Evolutionary conservation across 1,140 invertebrate genomes (phyloP), one percentile per base, ranked within the genome.

Genomic region (Drosophila micromelanica): DNA sequence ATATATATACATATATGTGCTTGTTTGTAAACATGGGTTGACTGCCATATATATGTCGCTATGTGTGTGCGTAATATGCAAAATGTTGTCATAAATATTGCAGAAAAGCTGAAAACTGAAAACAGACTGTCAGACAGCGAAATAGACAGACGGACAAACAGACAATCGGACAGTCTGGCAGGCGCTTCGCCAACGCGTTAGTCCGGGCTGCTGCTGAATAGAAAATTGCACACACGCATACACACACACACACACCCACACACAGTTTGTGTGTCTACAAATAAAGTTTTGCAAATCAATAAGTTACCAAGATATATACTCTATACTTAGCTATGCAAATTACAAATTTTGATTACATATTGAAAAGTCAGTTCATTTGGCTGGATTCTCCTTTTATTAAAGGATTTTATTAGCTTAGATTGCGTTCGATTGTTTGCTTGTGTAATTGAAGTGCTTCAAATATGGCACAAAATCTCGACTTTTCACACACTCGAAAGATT

Each of bases 61-160:
- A 17, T 55, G 20, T 57, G 37, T 52, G 48, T 45, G 38, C 45
- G 45, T 67, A 38, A 61, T 73, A 73, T 76, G 62, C 74, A 63
- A 62, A 76, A 73, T 62, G 57, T 72, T 72, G 68, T 68, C 74
- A 62, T 76, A 76, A 76, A 76, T 75, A 64, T 63, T 60, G 65
- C 68, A 71, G 35, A 55, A 57, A 62, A 57, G 42, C 61, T 64
- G 37, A 68, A 64, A 71, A 63, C 72, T 64, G 35, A 71, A 71
- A 59, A 42, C 59, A 54, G 57, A 38, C 71, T 57, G 65, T 32
- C 57, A 62, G 67, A 30, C 37, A 11, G 13, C 43, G 38, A 43
- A 23, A 12, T 17, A 57, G 56, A 8, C 17, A 12, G 7, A 13
- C 20, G 42, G 37, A 30, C 17, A n/a, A n/a, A 45, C 27, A 11